Conservation (phyloP, 2,888 invertebrate genomes). For the Drosophila bunnanda region DNA sequence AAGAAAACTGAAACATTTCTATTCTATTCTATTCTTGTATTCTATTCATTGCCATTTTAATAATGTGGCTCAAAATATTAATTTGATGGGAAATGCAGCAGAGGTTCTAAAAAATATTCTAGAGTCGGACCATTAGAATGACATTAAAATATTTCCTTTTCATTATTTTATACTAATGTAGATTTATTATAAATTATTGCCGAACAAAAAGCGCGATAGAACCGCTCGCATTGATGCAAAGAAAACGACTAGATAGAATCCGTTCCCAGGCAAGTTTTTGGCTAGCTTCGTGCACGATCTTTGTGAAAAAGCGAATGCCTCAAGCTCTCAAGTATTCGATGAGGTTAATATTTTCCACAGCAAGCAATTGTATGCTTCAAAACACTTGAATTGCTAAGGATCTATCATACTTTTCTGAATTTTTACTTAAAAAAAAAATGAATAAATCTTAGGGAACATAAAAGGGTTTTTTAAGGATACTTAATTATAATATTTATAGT, state of each 20-base stretch:
- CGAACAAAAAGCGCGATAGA: neutral
- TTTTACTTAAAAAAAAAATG: too few species aligned
- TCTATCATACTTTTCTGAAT: neutral
- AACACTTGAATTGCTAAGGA: neutral
- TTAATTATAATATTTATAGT: too few species aligned
- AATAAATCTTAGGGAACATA: too few species aligned
- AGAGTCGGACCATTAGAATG: neutral
- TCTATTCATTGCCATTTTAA: too few species aligned
- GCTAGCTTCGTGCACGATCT: neutral
- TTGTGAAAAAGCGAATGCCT: neutral
- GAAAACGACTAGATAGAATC: neutral
- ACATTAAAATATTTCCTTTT: neutral
- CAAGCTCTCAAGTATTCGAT: neutral
- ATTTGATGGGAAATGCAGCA: neutral
- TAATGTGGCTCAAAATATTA: neutral
- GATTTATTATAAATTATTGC: neutral
- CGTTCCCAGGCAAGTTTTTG: neutral
- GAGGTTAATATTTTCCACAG: neutral
- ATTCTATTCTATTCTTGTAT: too few species aligned
- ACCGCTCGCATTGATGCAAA: neutral
- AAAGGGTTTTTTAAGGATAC: too few species aligned
- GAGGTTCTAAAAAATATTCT: neutral
- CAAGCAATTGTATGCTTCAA: neutral
- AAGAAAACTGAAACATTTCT: too few species aligned
- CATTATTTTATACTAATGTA: neutral